Evolutionary conservation across 2,113 vertebrate species (phyloP).

Genomic region (Glaucidium brasilianum): DNA sequence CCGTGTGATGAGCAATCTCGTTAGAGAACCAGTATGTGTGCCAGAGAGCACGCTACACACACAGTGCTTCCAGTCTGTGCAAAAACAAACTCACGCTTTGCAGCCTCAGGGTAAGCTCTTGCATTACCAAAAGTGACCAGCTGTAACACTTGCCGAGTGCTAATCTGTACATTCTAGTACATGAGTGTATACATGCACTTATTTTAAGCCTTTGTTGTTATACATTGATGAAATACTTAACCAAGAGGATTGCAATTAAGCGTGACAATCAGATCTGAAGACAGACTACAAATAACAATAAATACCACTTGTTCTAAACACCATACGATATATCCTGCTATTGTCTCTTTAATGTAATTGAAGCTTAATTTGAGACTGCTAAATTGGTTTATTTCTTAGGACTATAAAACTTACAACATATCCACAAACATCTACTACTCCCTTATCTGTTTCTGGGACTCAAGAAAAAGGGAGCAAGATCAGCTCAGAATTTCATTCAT

Average conservation of each 20-base stretch:
- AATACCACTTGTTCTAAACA: neutral
- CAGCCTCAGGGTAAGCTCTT: neutral
- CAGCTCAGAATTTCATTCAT: neutral
- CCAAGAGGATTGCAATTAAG: neutral
- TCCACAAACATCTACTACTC: neutral
- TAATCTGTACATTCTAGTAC: neutral
- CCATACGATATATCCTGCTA: neutral
- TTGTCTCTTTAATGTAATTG: neutral
- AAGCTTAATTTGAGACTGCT: neutral
- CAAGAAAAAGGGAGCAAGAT: neutral
- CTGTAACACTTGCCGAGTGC: neutral
- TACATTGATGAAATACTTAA: neutral
- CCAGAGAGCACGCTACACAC: neutral
- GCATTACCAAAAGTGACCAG: neutral
- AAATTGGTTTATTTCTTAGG: neutral
- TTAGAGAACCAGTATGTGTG: too few relatives aligned
- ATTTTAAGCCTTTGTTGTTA: neutral
- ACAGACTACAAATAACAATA: neutral
- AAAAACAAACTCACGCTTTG: neutral
- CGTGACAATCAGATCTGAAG: neutral
- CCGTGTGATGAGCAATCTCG: neutral
- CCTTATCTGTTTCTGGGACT: neutral
- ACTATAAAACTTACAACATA: neutral
- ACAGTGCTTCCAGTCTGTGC: neutral
- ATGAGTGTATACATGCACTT: neutral